Base-by-base conservation (phyloP, 2,797 vertebrate species). In the Gambelia wislizenii region DNA sequence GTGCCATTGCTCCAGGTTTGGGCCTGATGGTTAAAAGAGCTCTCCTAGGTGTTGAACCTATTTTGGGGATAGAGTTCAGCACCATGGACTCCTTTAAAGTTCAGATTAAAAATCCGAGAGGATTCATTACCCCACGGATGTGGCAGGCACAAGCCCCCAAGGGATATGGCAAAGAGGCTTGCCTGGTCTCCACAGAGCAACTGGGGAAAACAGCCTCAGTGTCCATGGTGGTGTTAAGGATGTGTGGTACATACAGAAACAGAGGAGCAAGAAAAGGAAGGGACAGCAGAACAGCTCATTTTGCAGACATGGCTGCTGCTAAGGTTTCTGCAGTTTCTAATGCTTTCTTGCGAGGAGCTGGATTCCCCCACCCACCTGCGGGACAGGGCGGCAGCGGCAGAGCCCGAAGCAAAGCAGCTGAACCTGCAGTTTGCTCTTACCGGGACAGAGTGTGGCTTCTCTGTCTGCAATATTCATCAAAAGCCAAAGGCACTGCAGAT, bases 401-500 rank as follows among this genome's bases (percentile, higher is more conserved):
- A 95, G 94, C 95, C 94, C 92, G 85, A 95, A 96, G 95, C 94
- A 86, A 95, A 96, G 95, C 95, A 92, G 93, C 96, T 95, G 89
- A 94, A 93, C 90, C 90, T 89, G 90, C 95, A 93, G 90, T 94
- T 96, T 95, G 93, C 89, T 96, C 94, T 96, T 96, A 94, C 95
- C 93, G 89, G 93, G 95, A 96, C 95, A 96, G 95, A 96, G 94
- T 93, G 94, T 95, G 95, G 94, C 93, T 96, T 95, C 94, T 95
- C 95, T 96, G 95, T 93, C 94, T 96, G 94, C 92, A 96, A 95
- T 94, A 96, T 94, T 95, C 95, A 95, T 93, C 94, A 95, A 95
- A 96, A 96, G 95, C 96, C 96, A 95, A 96, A 96, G 95, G 96
- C 95, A 95, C 95, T 96, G 94, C 95, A 95, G 94, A 96, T 94